Conservation (phyloP, 2,888 invertebrate genomes). For the Amphiduros pacificus region DNA sequence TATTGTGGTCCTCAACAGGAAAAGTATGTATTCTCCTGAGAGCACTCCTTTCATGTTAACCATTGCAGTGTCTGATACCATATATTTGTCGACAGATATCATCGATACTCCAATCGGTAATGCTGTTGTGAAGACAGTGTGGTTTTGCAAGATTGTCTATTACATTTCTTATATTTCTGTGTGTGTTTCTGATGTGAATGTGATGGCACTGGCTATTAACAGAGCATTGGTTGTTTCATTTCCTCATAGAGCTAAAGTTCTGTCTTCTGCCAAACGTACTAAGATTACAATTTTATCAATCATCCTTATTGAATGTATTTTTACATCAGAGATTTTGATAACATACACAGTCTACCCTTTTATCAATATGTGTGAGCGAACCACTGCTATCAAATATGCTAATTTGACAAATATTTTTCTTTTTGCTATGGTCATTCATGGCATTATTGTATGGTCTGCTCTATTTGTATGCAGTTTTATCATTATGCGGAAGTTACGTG, state of each 20-base stretch:
- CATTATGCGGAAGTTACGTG: background rate
- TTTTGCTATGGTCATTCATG: background rate
- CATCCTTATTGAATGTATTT: background rate
- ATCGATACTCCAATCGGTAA: too few species aligned
- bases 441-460: background rate
- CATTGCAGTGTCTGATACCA: background rate
- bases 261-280: background rate
- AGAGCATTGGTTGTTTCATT: background rate
- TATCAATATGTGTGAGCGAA: background rate
- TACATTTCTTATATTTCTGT: background rate
- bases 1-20: background rate
- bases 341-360: background rate
- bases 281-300: background rate
- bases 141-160: background rate
- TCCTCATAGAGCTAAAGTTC: background rate
- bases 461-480: background rate
- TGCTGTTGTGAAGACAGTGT: background rate
- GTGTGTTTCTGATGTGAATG: background rate
- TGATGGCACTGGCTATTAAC: background rate
- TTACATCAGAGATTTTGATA: background rate
- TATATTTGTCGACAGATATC: background rate
- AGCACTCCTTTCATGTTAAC: background rate
- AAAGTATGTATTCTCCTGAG: background rate
- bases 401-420: background rate
- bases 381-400: background rate